A percentile compares a stretch with the other conserved stretches of the same genome.
These are phyloP conservation scores for Trinorchestia longiramus DNA, from an alignment of 1,140 invertebrate species.

Conservation along the genomic window DNA sequence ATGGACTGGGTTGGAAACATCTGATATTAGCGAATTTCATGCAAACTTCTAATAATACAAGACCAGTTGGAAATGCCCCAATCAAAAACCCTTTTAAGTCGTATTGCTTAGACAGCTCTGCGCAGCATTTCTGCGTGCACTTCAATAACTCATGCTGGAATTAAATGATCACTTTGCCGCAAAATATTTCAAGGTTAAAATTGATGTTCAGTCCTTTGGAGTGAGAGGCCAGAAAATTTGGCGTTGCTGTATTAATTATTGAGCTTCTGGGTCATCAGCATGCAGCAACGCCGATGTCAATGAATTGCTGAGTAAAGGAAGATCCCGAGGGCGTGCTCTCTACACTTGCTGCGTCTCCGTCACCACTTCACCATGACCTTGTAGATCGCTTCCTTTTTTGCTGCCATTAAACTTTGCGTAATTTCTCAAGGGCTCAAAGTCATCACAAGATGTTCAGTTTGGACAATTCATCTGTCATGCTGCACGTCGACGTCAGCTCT, in stretches of 20 bases:
- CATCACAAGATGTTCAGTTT: background rate
- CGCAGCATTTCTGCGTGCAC: background rate
- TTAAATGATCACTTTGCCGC: background rate
- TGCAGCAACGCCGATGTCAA: background rate
- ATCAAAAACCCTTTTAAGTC: background rate
- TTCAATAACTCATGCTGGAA: background rate
- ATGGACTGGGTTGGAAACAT: too few species aligned
- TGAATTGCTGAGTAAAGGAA: slow-evolving; percentile 9
- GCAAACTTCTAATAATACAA: background rate
- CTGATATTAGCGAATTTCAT: background rate
- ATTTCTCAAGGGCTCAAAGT: background rate
- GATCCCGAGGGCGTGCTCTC: background rate
- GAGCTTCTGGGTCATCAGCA: background rate
- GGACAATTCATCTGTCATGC: background rate
- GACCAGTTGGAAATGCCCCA: background rate
- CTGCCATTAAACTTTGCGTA: background rate
- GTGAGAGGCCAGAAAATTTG: background rate
- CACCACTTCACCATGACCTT: background rate
- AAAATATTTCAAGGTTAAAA: background rate
- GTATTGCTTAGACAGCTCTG: background rate
- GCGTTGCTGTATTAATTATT: background rate
- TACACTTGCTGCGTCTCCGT: background rate
- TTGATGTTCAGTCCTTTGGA: background rate
- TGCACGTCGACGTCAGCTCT: too few species aligned
- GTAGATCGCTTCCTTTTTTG: background rate